Conservation (phyloP, 92 coral and sea anemone genomes). For the Epizoanthus rinbou region DNA sequence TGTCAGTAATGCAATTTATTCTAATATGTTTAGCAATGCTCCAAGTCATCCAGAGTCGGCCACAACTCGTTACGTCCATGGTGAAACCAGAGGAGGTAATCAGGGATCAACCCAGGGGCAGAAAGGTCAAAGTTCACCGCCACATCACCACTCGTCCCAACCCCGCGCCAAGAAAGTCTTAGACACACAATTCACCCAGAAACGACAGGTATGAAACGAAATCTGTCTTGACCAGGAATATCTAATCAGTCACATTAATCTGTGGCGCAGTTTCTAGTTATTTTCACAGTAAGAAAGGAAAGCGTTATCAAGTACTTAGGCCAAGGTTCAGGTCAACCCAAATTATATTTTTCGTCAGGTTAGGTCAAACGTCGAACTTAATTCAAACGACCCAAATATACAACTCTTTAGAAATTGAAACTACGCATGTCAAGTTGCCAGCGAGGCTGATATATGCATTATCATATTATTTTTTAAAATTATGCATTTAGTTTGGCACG, state of each 20-base stretch:
- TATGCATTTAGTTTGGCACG: too few relatives aligned
- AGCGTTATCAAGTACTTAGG: not conserved
- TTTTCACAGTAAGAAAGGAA: not conserved
- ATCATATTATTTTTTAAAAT: too few relatives aligned
- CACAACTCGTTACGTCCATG: not conserved
- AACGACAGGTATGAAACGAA: constrained; percentile 24
- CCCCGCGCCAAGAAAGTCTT: constrained; percentile 30
- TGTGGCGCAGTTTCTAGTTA: not conserved
- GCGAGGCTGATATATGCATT: too few relatives aligned
- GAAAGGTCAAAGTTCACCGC: constrained; percentile 5
- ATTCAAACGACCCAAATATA: too few relatives aligned
- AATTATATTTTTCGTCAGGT: too few relatives aligned
- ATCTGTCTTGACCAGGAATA: not conserved
- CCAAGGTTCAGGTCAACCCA: too few relatives aligned
- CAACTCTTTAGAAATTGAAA: too few relatives aligned
- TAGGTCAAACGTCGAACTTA: too few relatives aligned
- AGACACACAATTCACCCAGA: constrained; percentile 28
- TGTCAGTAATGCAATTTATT: not conserved
- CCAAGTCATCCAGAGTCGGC: not conserved
- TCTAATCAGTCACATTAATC: not conserved
- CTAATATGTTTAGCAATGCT: not conserved
- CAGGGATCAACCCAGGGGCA: not conserved
- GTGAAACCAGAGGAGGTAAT: not conserved
- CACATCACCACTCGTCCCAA: constrained; percentile 17
- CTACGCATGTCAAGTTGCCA: too few relatives aligned